Percentiles rank a stretch among this genome's conserved stretches.
Evolutionary conservation across 2,113 vertebrate species (phyloP).

Genomic region (Thalassoma bifasciatum): DNA sequence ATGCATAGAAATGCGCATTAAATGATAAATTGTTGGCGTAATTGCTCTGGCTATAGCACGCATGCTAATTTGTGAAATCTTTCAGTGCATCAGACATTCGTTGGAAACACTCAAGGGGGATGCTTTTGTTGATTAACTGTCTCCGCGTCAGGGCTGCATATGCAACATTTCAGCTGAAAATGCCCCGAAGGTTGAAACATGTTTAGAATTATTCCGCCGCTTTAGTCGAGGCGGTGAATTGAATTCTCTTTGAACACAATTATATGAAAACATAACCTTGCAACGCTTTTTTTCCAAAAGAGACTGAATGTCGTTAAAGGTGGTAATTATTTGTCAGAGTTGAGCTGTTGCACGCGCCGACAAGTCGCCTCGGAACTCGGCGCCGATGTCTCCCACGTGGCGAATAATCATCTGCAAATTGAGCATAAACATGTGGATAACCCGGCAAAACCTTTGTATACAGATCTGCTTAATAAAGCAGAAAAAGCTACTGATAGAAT

Average conservation of each 20-base stretch:
- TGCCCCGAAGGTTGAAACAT: background rate
- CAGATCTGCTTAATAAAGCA: constrained; percentile 42
- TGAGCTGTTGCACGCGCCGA: too few species aligned
- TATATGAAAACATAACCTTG: background rate
- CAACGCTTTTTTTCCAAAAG: background rate
- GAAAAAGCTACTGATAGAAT: constrained; percentile 18
- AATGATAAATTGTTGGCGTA: constrained; percentile 48
- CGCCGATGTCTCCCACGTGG: constrained; percentile 6
- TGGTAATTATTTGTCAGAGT: background rate
- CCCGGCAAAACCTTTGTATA: constrained; percentile 15
- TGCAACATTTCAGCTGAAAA: constrained; percentile 30
- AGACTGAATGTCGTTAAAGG: constrained; percentile 3
- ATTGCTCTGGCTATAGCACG: constrained; percentile 36
- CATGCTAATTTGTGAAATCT: constrained; percentile 57
- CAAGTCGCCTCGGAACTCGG: too few species aligned
- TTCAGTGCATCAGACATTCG: constrained; percentile 52
- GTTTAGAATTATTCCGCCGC: background rate
- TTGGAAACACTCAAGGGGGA: constrained; percentile 28
- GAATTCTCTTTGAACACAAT: background rate
- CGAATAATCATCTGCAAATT: constrained; percentile 40
- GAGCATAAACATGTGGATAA: constrained; percentile 21
- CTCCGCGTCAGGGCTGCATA: constrained; percentile 6
- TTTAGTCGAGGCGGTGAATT: background rate
- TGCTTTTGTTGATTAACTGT: constrained; percentile 52
- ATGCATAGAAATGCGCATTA: constrained; percentile 21